Evolutionary conservation across 2,113 vertebrate species (phyloP).

Genomic region (Muscicapa adusta): DNA sequence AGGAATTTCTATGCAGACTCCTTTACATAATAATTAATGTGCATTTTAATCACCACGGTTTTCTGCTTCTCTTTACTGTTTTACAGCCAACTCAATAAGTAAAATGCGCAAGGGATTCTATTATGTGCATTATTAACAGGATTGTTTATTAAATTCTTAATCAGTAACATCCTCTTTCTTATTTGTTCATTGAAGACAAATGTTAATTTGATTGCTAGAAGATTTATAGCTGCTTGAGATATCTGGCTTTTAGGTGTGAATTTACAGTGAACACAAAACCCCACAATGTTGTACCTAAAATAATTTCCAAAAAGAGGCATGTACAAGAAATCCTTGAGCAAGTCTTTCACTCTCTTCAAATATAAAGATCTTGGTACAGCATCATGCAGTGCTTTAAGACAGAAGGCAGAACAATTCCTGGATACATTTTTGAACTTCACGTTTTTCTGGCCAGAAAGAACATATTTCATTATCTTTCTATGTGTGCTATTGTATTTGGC

Average conservation of each 20-base stretch:
- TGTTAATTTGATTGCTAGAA: neutral
- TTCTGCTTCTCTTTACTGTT: neutral
- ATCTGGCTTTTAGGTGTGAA: rapidly evolving
- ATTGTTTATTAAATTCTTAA: conserved; percentile 9
- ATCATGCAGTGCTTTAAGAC: neutral
- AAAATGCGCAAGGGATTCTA: neutral
- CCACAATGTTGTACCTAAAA: neutral
- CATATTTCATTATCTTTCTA: neutral
- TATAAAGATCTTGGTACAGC: neutral
- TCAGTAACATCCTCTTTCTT: neutral
- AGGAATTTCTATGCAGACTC: neutral
- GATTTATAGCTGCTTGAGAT: neutral
- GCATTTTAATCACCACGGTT: neutral
- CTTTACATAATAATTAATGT: neutral
- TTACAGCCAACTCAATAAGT: neutral
- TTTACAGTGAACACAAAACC: neutral
- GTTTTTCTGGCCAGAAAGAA: neutral
- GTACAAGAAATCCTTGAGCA: neutral
- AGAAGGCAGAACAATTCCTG: neutral
- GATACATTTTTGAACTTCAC: neutral
- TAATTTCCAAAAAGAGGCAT: neutral
- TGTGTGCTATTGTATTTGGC: neutral
- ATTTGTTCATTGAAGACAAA: neutral
- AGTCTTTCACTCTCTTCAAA: neutral
- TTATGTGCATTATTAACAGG: neutral